A percentile compares a stretch with the other conserved stretches of the same genome.
Conservation (phyloP, 2,113 vertebrate species). For the Entosphenus tridentatus region DNA sequence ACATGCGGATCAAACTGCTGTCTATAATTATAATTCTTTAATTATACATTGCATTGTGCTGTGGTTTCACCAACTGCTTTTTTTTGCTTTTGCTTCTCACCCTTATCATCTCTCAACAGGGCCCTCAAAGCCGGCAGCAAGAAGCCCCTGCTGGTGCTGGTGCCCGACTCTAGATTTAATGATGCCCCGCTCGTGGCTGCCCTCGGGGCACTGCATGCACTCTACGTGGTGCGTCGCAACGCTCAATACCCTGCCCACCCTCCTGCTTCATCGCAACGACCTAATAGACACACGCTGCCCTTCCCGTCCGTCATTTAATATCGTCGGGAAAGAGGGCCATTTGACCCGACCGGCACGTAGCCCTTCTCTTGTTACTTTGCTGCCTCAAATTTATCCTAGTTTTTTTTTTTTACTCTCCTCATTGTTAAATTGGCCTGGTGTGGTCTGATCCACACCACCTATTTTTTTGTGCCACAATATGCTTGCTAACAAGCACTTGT, state of each 20-base stretch:
- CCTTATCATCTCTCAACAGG: conserved; percentile 12
- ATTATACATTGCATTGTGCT: too few relatives aligned
- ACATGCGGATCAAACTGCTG: too few relatives aligned
- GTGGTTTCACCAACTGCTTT: too few relatives aligned
- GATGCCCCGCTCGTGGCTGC: conserved; percentile 21
- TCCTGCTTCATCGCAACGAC: too few relatives aligned
- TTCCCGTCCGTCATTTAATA: too few relatives aligned
- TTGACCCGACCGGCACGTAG: background rate
- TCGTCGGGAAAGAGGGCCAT: too few relatives aligned
- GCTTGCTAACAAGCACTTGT: too few relatives aligned
- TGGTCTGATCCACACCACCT: too few relatives aligned
- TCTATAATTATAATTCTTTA: too few relatives aligned
- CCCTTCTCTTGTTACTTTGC: background rate
- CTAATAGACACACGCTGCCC: too few relatives aligned
- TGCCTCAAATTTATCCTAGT: background rate
- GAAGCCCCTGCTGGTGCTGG: conserved; percentile 33
- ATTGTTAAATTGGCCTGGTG: background rate
- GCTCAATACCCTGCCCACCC: background rate
- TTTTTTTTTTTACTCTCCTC: background rate
- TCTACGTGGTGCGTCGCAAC: conserved; percentile 26
- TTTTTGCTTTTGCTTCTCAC: too few relatives aligned
- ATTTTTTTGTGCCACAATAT: too few relatives aligned
- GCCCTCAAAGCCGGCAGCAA: conserved; percentile 33
- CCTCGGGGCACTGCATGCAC: conserved; percentile 32
- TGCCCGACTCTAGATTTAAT: conserved; percentile 22